Evolutionary conservation across 1,140 invertebrate genomes (phyloP).

Genomic region (Brachionus koreanus): DNA sequence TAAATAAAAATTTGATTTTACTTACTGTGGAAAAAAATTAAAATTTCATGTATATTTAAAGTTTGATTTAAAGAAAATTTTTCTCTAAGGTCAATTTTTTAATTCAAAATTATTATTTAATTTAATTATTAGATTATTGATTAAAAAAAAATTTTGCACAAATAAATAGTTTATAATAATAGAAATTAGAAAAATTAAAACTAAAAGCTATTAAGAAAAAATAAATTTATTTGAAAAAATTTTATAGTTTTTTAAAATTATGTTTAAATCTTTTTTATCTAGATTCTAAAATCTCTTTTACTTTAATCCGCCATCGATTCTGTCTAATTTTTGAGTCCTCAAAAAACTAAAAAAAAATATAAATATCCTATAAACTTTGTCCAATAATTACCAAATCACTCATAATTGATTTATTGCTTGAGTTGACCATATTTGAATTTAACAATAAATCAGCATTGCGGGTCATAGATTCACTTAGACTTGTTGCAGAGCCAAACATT

Average conservation of each 20-base stretch:
- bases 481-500: neutral
- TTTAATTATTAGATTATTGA: too few relatives aligned
- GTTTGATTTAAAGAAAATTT: too few relatives aligned
- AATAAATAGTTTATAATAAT: too few relatives aligned
- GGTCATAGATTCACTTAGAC: neutral
- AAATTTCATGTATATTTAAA: too few relatives aligned
- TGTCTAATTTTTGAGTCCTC: neutral
- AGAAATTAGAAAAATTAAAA: too few relatives aligned
- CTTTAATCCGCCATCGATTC: neutral
- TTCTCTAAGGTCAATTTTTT: too few relatives aligned
- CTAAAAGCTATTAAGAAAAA: neutral
- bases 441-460: neutral
- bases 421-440: neutral
- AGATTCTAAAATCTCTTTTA: neutral
- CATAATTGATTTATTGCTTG: constrained; percentile 27
- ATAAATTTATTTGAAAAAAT: neutral
- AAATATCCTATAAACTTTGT: too few relatives aligned
- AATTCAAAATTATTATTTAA: too few relatives aligned
- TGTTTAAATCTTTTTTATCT: neutral
- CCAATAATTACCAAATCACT: neutral
- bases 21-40: too few relatives aligned
- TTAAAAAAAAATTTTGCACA: too few relatives aligned
- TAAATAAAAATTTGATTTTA: too few relatives aligned
- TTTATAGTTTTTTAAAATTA: neutral
- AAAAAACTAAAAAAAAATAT: neutral